Evolutionary conservation across 1,140 invertebrate genomes (phyloP).

Genomic region (Neodiprion lecontei): DNA sequence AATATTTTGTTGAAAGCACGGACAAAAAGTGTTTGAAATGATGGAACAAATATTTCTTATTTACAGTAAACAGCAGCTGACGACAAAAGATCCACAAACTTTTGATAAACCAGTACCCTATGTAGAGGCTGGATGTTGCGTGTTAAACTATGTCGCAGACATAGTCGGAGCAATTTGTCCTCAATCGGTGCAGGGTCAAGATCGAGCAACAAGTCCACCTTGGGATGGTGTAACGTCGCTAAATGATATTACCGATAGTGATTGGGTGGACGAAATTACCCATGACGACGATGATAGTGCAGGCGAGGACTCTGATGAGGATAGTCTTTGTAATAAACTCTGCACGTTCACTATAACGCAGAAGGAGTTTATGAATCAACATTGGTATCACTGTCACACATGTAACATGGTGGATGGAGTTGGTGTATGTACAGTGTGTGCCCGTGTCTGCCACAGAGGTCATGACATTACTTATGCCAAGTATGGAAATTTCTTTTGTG

Average conservation of each 20-base stretch:
- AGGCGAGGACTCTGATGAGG: conserved; percentile 95
- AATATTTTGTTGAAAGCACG: too few relatives aligned
- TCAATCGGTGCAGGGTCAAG: conserved; percentile 55
- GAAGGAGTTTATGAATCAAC: conserved; percentile 98
- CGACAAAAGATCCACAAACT: conserved; percentile 48
- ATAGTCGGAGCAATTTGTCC: conserved; percentile 70
- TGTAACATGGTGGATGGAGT: conserved; percentile 98
- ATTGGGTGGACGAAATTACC: conserved; percentile 82
- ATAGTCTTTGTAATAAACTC: conserved; percentile 90
- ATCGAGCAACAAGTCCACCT: conserved; percentile 72
- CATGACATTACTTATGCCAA: conserved; percentile 98
- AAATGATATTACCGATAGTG: conserved; percentile 77
- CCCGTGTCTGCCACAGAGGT: conserved; percentile 93
- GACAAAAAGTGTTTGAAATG: too few relatives aligned
- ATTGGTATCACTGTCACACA: conserved; percentile 98
- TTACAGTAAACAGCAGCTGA: conserved; percentile 51
- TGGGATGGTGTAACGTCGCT: conserved; percentile 80
- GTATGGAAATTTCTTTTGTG: conserved; percentile 98
- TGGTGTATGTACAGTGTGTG: conserved; percentile 97
- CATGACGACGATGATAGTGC: conserved; percentile 91
- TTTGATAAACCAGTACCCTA: conserved; percentile 59
- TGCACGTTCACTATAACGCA: conserved; percentile 97
- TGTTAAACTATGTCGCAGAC: conserved; percentile 78
- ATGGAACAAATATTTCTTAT: conserved; percentile 12
- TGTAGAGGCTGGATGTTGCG: conserved; percentile 79